These are phyloP conservation scores for Mormyrus hasselquistii DNA, from an alignment of 2,797 vertebrate genomes.

Conservation along the genomic window DNA sequence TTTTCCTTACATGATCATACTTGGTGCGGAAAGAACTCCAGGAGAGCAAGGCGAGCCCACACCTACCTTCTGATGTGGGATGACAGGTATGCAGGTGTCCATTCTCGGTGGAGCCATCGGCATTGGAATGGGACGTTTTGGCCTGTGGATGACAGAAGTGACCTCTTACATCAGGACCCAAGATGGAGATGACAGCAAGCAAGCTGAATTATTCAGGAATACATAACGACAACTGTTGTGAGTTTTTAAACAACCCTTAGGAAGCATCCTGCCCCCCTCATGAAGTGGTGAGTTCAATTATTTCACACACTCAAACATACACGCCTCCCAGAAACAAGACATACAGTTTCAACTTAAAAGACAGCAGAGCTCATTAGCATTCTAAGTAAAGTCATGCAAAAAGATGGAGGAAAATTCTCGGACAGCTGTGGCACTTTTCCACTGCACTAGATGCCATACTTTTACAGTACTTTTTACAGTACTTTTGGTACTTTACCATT, in stretches of 20 bases:
- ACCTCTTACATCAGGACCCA: neutral
- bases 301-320: neutral
- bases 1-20: neutral
- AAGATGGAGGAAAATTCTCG: too few species aligned
- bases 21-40: neutral
- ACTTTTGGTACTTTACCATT: too few species aligned
- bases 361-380: too few species aligned
- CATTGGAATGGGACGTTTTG: slow-evolving; percentile 73
- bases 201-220: neutral
- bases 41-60: neutral
- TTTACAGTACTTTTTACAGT: too few species aligned
- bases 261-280: neutral
- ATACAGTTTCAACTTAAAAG: too few species aligned
- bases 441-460: too few species aligned
- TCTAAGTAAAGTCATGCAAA: too few species aligned
- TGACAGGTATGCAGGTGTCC: slow-evolving; percentile 69
- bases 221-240: neutral
- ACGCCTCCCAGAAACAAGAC: neutral
- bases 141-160: slow-evolving; percentile 53
- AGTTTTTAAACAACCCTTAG: neutral
- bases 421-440: too few species aligned
- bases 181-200: neutral
- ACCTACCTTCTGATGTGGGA: slow-evolving; percentile 90
- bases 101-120: slow-evolving; percentile 61
- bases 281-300: neutral